Percentiles rank a stretch among this genome's conserved stretches.
Conservation (phyloP, 2,113 vertebrate genomes). For the Oncorhynchus tshawytscha region DNA sequence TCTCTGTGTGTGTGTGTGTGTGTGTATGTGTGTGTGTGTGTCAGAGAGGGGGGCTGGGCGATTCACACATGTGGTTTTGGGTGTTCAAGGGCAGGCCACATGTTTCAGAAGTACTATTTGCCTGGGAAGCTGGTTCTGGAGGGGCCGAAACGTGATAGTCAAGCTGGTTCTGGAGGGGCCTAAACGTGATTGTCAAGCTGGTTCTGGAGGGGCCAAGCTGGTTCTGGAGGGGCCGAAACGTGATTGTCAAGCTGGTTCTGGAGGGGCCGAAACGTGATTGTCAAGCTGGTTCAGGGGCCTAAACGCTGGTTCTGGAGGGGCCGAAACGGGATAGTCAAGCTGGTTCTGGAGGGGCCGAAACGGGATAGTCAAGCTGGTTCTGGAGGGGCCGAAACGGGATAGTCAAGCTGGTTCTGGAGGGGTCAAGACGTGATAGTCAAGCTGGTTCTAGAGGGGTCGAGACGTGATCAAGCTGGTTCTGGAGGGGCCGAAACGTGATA, state of each 20-base stretch:
- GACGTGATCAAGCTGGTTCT: too few species aligned
- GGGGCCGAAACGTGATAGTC: too few species aligned
- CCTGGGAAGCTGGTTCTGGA: constrained; percentile 42
- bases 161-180: constrained; percentile 18
- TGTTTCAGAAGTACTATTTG: constrained; percentile 57
- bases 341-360: constrained; percentile 9
- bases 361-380: too few species aligned
- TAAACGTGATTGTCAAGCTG: too few species aligned
- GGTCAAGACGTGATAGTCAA: background rate
- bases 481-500: too few species aligned
- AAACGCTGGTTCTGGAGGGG: constrained; percentile 12
- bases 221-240: too few species aligned
- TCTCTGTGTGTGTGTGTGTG: background rate
- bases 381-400: too few species aligned
- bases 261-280: too few species aligned
- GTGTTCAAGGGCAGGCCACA: constrained; percentile 59
- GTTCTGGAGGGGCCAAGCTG: too few species aligned
- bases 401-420: constrained; percentile 37
- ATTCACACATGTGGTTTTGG: constrained; percentile 60
- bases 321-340: constrained; percentile 14
- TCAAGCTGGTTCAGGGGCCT: too few species aligned
- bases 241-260: too few species aligned
- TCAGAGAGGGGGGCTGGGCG: constrained; percentile 21
- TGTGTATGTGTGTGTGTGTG: background rate
- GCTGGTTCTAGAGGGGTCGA: too few species aligned